Evolutionary conservation across 2,797 vertebrate species (phyloP).

Genomic region (Acipenser ruthenus): DNA sequence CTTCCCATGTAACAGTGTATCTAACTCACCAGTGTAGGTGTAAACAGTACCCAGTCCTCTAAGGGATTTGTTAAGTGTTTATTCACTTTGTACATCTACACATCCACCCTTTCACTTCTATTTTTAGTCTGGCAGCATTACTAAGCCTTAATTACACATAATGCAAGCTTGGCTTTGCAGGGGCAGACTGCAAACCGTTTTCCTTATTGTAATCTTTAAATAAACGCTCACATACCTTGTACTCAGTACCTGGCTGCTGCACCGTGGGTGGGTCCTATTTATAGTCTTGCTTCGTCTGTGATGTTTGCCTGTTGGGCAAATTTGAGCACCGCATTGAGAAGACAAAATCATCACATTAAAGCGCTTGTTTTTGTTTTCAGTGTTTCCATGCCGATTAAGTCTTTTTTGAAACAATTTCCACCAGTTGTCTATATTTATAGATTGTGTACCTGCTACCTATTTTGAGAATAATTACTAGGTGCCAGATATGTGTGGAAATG

Average conservation of each 20-base stretch:
- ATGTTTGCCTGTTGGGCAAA: no score
- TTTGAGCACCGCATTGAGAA: no score
- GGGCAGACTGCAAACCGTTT: slow-evolving; percentile 27
- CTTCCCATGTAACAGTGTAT: no score
- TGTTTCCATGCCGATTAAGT: no score
- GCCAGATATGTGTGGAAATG: background rate
- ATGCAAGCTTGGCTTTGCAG: slow-evolving; percentile 32
- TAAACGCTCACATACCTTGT: slow-evolving; percentile 30
- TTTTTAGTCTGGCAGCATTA: slow-evolving; percentile 45
- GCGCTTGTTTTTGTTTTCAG: no score
- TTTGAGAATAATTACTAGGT: slow-evolving; percentile 8
- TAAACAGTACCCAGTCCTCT: no score
- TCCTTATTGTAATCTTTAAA: slow-evolving; percentile 29
- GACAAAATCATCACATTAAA: no score
- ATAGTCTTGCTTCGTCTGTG: no score
- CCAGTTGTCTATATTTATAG: background rate
- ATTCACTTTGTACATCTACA: slow-evolving; percentile 23
- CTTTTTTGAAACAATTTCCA: background rate
- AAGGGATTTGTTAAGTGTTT: slow-evolving; percentile 29
- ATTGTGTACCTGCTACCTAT: background rate
- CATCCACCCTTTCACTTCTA: slow-evolving; percentile 41
- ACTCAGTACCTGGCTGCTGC: slow-evolving; percentile 10
- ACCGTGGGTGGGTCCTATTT: background rate
- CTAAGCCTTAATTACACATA: slow-evolving; percentile 49
- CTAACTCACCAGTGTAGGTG: no score